Base-by-base conservation (phyloP, 2,888 invertebrate species). In the Gonocerus acuteangulatus region DNA sequence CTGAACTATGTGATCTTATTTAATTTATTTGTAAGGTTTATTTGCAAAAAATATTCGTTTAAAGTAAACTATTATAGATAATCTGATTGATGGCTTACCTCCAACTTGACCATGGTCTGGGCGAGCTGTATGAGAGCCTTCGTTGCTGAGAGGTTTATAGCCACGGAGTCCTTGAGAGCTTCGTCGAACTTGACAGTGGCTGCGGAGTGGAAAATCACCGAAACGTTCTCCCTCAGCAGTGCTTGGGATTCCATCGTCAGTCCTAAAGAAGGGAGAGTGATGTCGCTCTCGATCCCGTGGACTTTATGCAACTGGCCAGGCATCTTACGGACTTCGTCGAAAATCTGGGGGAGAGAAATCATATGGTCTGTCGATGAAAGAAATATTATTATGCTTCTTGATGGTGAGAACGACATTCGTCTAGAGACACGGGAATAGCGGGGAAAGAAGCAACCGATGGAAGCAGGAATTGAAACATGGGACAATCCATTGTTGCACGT, bases 151-250 rank as follows among this genome's bases (percentile, higher is more conserved):
- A 96, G 89, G 78, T 97, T 99, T 78, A 97, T 89, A 72, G 92
- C 90, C 66, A 96, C 89, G 1, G 96, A 94, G 47, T 90, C 77
- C 79, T 93, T 92, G 67, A 99, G 81, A 69, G 91, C 90, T 76
- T 97, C 97, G 75, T 97, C 93, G 75, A 99, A 99, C 76, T 92
- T 89, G 68, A 99, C 92, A 27, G 97, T 97, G 68, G 97, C 97
- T 2, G 97, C 97, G 68, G 94, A 92, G 76, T 97, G 97, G 77
- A 97, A 95, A 45, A 99, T 95, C 47, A 99, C 95, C 34, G 78
- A 73, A 57, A 96, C 87, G 48, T 83, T 80, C 2, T 82, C 78
- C 69, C 79, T 80, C n/a, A 90, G 73, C 76, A 80, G 78, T 61
- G 82, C 79, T 73, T 89, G 88, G 74, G 91, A 89, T 62, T 83